A percentile compares a stretch with the other conserved stretches of the same genome.
Conservation (phyloP, 1,140 invertebrate species). For the Venturia canescens region DNA sequence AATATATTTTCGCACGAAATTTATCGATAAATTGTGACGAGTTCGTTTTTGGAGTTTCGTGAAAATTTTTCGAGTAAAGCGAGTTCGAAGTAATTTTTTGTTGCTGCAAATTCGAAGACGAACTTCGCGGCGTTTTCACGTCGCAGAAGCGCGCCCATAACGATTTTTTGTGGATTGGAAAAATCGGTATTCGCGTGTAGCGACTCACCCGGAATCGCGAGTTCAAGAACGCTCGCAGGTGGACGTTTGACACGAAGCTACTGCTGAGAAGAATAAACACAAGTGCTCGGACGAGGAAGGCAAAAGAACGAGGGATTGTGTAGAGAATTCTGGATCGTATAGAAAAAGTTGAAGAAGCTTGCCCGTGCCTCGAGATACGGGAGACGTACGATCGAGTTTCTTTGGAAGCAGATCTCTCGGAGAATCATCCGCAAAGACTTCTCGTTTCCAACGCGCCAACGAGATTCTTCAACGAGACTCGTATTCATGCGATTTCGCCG, state of each 20-base stretch:
- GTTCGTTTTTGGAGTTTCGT: no score
- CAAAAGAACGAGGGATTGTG: not conserved
- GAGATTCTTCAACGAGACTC: slow-evolving; percentile 4
- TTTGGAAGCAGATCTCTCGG: slow-evolving; percentile 4
- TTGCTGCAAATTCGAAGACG: no score
- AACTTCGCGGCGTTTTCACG: not conserved
- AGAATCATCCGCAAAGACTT: slow-evolving; percentile 5
- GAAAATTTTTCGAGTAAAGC: no score
- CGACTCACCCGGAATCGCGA: not conserved
- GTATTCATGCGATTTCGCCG: not conserved
- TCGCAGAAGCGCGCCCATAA: no score
- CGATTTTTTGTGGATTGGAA: not conserved
- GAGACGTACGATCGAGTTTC: slow-evolving; percentile 12
- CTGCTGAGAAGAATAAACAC: not conserved
- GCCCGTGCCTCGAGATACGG: not conserved
- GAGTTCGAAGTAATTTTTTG: no score
- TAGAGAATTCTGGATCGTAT: not conserved
- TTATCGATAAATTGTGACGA: not conserved
- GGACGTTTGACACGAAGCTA: not conserved
- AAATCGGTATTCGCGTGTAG: not conserved
- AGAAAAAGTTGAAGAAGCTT: slow-evolving; percentile 17
- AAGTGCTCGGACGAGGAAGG: slow-evolving; percentile 1
- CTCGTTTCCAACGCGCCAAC: not conserved
- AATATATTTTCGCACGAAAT: not conserved
- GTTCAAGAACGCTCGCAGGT: not conserved